Conservation (phyloP, 2,797 vertebrate species). For the Danio choprae region DNA sequence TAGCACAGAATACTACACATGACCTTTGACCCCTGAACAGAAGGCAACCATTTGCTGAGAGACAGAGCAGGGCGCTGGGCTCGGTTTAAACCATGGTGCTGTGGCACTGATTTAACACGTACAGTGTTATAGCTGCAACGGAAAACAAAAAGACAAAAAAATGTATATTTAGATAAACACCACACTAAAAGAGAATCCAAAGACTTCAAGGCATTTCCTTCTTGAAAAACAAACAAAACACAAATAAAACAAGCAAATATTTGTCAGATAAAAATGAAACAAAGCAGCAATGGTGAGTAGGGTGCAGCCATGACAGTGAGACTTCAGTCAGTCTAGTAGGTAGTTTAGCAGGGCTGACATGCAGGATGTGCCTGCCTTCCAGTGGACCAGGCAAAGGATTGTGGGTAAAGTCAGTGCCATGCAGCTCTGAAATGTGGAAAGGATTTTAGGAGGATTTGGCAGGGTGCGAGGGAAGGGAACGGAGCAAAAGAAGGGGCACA, state of each 20-base stretch:
- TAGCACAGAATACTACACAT: constrained; percentile 49
- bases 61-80: constrained; percentile 60
- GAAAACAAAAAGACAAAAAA: constrained; percentile 75
- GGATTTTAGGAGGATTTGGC: constrained; percentile 83
- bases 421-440: constrained; percentile 93
- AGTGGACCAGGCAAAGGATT: constrained; percentile 64
- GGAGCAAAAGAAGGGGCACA: constrained; percentile 50
- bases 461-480: constrained; percentile 80
- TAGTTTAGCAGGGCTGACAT: constrained; percentile 91
- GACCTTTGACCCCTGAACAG: constrained; percentile 59
- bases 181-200: constrained; percentile 71
- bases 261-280: constrained; percentile 77
- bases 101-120: constrained; percentile 61
- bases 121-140: constrained; percentile 72
- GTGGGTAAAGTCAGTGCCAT: constrained; percentile 87
- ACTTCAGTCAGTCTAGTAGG: constrained; percentile 91
- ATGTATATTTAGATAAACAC: constrained; percentile 48
- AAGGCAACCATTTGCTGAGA: constrained; percentile 64
- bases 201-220: constrained; percentile 70
- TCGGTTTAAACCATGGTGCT: constrained; percentile 60
- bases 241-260: constrained; percentile 72
- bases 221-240: constrained; percentile 65
- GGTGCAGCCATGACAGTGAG: constrained; percentile 91
- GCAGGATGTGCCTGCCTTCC: constrained; percentile 60
- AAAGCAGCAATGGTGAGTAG: constrained; percentile 91